A percentile compares a stretch with the other conserved stretches of the same genome.
Evolutionary conservation across 2,113 vertebrate species (phyloP).

Genomic region (Nyctibius bracteatus): DNA sequence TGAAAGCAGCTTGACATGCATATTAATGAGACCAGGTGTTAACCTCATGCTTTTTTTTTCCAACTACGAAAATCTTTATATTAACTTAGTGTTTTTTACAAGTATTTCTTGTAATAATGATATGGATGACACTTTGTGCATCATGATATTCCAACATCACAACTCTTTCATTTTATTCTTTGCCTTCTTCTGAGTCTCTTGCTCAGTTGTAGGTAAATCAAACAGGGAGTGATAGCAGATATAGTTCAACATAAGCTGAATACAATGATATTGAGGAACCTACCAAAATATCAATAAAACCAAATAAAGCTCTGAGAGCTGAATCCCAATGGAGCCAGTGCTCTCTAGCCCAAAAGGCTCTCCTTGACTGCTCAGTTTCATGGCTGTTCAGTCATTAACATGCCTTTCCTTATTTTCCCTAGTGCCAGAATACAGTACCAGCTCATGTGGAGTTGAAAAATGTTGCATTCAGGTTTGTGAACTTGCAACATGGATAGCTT

Average conservation of each 20-base stretch:
- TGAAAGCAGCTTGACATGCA: slow-evolving; percentile 75
- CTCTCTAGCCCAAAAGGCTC: not conserved
- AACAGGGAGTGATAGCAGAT: not conserved
- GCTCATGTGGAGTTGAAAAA: not conserved
- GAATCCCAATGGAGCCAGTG: not conserved
- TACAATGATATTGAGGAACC: not conserved
- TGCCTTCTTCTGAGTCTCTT: not conserved
- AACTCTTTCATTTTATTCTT: not conserved
- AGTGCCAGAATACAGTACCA: not conserved
- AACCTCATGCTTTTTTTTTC: slow-evolving; percentile 71
- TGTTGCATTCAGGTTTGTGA: not conserved
- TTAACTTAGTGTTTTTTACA: slow-evolving; percentile 58
- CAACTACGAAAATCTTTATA: slow-evolving; percentile 63
- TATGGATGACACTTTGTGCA: not conserved
- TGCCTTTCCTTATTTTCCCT: not conserved
- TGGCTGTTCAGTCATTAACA: not conserved
- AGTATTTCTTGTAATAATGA: slow-evolving; percentile 71
- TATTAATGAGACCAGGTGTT: slow-evolving; percentile 81
- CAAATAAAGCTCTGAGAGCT: not conserved
- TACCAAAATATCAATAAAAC: not conserved
- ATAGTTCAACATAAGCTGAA: not conserved
- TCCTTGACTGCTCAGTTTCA: not conserved
- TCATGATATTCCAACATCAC: not conserved
- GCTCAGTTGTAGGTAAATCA: not conserved
- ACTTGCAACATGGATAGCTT: not conserved